Evolutionary conservation across 1,140 invertebrate genomes (phyloP).

Genomic region (Drosophila bocqueti): DNA sequence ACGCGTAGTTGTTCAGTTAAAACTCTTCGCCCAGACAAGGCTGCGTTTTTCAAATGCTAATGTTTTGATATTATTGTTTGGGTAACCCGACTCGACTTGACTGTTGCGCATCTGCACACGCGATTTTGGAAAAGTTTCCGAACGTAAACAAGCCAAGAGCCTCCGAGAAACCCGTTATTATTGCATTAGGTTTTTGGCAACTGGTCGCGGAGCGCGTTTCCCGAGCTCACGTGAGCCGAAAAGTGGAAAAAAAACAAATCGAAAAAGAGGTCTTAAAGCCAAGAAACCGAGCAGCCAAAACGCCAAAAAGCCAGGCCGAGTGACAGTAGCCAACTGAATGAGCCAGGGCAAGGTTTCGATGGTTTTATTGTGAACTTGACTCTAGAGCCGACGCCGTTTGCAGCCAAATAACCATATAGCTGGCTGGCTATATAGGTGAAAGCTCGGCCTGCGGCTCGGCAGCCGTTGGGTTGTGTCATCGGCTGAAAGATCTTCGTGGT

Average conservation of each 20-base stretch:
- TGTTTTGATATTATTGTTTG: slow-evolving; percentile 24
- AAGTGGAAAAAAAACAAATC: background rate
- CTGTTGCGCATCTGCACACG: slow-evolving; percentile 27
- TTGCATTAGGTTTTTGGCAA: slow-evolving; percentile 35
- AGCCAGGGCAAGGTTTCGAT: slow-evolving; percentile 65
- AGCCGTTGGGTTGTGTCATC: background rate
- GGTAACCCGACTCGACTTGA: background rate
- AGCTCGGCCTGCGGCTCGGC: slow-evolving; percentile 33
- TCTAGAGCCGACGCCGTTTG: slow-evolving; percentile 32
- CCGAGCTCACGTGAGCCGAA: slow-evolving; percentile 51
- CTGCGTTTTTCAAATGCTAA: slow-evolving; percentile 31
- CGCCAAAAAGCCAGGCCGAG: slow-evolving; percentile 37
- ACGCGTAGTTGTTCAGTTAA: slow-evolving; percentile 35
- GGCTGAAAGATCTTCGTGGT: background rate
- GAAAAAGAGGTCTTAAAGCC: slow-evolving; percentile 18
- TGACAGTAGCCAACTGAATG: slow-evolving; percentile 67
- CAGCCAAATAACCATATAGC: slow-evolving; percentile 13
- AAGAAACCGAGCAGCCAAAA: slow-evolving; percentile 12
- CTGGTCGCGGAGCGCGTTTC: slow-evolving; percentile 34
- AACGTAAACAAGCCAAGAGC: slow-evolving; percentile 16
- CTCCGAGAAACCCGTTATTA: slow-evolving; percentile 67
- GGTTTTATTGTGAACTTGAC: slow-evolving; percentile 78
- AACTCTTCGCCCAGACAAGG: slow-evolving; percentile 47
- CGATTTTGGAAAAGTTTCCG: slow-evolving; percentile 28
- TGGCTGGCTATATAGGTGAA: slow-evolving; percentile 57